Evolutionary conservation across 1,140 invertebrate species (phyloP).

Genomic region (Littorina saxatilis): DNA sequence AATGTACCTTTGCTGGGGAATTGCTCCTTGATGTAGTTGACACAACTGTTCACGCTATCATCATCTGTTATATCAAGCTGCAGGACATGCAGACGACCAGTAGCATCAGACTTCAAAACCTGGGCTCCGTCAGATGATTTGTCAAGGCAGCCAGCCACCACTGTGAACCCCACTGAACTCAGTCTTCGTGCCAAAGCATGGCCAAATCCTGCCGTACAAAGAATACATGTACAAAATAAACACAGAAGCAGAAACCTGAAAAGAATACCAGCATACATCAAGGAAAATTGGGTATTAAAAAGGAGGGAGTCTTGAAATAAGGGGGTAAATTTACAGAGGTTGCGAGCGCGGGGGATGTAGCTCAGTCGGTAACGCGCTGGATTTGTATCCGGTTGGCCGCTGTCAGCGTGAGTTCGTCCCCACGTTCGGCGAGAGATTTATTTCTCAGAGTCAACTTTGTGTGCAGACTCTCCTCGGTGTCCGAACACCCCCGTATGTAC

Average conservation of each 20-base stretch:
- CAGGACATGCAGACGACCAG: slow-evolving; percentile 49
- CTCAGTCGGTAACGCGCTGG: no score
- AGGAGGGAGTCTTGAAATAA: no score
- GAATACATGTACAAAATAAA: neutral
- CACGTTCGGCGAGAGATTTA: no score
- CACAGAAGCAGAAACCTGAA: neutral
- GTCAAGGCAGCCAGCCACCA: slow-evolving; percentile 59
- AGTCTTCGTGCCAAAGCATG: slow-evolving; percentile 57
- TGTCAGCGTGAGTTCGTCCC: no score
- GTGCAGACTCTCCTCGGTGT: no score
- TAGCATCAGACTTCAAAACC: slow-evolving; percentile 32
- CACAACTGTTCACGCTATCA: slow-evolving; percentile 44
- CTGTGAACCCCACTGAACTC: slow-evolving; percentile 52
- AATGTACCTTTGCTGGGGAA: slow-evolving; percentile 30
- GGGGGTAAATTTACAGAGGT: no score
- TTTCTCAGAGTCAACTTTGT: no score
- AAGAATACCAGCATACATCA: neutral
- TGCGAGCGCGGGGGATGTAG: no score
- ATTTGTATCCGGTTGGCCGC: no score
- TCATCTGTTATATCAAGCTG: slow-evolving; percentile 58
- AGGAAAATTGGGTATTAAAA: no score
- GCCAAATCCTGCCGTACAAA: slow-evolving; percentile 58
- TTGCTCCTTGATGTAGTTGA: slow-evolving; percentile 17
- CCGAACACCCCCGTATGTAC: no score
- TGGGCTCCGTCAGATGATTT: slow-evolving; percentile 49